Evolutionary conservation across 2,888 invertebrate species (phyloP).

Genomic region (Eupithecia pulchellata): DNA sequence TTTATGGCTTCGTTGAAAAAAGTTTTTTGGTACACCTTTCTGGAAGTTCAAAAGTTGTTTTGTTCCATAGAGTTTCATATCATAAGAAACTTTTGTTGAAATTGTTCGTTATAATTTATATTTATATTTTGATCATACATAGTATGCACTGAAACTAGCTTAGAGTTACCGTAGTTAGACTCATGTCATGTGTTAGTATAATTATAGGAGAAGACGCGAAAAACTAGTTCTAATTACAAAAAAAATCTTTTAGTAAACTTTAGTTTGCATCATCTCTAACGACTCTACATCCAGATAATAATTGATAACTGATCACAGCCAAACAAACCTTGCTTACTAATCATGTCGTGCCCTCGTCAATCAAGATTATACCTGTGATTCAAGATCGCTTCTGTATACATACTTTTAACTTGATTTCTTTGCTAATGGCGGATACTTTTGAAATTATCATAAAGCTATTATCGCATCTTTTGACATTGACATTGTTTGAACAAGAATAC

Average conservation of each 20-base stretch:
- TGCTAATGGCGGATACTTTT: background rate
- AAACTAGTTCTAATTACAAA: background rate
- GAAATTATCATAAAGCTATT: background rate
- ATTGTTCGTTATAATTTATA: too few species aligned
- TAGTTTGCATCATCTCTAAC: background rate
- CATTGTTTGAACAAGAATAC: background rate
- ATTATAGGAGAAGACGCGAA: too few species aligned
- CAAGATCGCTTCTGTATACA: too few species aligned
- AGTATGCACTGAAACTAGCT: too few species aligned
- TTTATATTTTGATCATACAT: too few species aligned
- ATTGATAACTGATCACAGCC: background rate
- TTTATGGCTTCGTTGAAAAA: background rate
- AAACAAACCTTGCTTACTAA: conserved; percentile 11
- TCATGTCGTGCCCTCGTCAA: background rate
- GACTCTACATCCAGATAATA: background rate
- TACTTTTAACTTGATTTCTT: too few species aligned
- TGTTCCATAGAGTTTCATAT: too few species aligned
- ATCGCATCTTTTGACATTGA: background rate
- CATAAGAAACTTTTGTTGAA: too few species aligned
- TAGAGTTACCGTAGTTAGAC: too few species aligned
- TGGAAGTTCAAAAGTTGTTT: background rate
- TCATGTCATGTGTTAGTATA: too few species aligned
- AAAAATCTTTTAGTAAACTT: background rate
- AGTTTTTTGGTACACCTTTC: background rate
- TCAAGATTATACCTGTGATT: too few species aligned